Evolutionary conservation across 2,888 invertebrate species (phyloP).

Genomic region (Tinea pellionella): DNA sequence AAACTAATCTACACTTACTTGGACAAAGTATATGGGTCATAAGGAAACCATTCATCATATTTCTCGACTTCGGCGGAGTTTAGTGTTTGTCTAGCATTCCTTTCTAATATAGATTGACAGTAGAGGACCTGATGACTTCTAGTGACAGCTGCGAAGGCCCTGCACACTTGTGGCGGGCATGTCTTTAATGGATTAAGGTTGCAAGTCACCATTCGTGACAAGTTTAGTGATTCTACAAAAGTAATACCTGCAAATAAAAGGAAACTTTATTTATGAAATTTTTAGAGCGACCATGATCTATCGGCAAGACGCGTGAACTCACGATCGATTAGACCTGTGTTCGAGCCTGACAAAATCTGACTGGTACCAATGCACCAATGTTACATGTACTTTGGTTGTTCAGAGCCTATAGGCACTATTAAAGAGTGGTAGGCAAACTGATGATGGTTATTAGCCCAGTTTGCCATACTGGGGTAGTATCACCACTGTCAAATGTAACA

Average conservation of each 20-base stretch:
- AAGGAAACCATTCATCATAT: constrained; percentile 85
- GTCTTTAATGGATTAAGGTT: constrained; percentile 88
- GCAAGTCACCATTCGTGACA: constrained; percentile 87
- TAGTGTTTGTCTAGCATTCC: constrained; percentile 74
- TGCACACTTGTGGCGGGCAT: constrained; percentile 81
- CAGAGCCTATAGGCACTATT: too few relatives aligned
- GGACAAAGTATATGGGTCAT: constrained; percentile 86
- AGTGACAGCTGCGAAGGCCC: constrained; percentile 84
- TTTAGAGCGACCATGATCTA: too few relatives aligned
- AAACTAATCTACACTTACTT: constrained; percentile 61
- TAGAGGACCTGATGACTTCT: constrained; percentile 90
- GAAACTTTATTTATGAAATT: too few relatives aligned
- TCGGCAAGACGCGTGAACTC: too few relatives aligned
- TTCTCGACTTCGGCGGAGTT: constrained; percentile 47
- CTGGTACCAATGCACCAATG: too few relatives aligned
- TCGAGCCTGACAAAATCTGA: too few relatives aligned
- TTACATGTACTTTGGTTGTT: too few relatives aligned
- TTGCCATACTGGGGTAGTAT: too few relatives aligned
- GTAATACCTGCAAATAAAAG: constrained; percentile 73
- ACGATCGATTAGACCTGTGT: too few relatives aligned
- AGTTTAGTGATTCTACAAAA: constrained; percentile 83
- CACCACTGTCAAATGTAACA: too few relatives aligned
- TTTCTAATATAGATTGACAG: constrained; percentile 90
- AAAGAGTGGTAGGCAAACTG: too few relatives aligned
- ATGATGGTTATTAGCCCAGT: too few relatives aligned